Percentiles rank a stretch among this genome's conserved stretches.
Conservation (phyloP, 2,113 vertebrate species). For the Peromyscus leucopus region DNA sequence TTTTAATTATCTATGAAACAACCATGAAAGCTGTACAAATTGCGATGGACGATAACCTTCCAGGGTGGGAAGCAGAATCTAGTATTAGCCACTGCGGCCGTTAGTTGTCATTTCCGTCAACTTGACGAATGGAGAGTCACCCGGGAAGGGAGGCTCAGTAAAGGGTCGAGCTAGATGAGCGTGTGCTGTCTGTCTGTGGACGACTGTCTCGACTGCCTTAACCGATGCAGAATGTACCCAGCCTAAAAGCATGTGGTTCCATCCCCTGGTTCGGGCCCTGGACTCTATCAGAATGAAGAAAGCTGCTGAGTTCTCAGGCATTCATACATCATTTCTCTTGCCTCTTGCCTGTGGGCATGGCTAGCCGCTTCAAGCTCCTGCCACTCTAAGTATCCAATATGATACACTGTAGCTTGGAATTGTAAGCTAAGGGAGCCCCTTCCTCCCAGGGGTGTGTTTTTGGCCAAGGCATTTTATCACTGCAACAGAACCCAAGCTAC, state of each 20-base stretch:
- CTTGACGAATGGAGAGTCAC: background rate
- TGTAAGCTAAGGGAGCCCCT: background rate
- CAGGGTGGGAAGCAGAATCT: conserved; percentile 20
- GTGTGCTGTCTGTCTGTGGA: background rate
- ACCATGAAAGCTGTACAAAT: background rate
- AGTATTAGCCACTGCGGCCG: background rate
- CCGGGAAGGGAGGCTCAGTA: background rate
- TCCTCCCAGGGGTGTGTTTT: background rate
- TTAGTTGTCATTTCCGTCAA: background rate
- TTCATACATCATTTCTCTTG: background rate
- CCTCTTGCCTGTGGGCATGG: background rate
- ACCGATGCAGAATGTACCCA: background rate
- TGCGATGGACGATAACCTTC: conserved; percentile 5
- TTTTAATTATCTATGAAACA: background rate
- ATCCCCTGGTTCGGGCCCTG: background rate
- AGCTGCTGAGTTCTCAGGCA: background rate
- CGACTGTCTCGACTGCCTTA: too few relatives aligned
- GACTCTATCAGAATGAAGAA: background rate
- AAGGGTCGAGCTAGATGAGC: too few relatives aligned
- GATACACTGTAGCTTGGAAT: background rate
- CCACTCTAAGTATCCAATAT: background rate
- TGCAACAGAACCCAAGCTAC: background rate
- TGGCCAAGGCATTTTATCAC: background rate
- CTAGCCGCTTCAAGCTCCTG: background rate
- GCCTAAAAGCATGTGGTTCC: background rate